Evolutionary conservation across 2,797 vertebrate genomes (phyloP).

Genomic region (Trichosurus vulpecula): DNA sequence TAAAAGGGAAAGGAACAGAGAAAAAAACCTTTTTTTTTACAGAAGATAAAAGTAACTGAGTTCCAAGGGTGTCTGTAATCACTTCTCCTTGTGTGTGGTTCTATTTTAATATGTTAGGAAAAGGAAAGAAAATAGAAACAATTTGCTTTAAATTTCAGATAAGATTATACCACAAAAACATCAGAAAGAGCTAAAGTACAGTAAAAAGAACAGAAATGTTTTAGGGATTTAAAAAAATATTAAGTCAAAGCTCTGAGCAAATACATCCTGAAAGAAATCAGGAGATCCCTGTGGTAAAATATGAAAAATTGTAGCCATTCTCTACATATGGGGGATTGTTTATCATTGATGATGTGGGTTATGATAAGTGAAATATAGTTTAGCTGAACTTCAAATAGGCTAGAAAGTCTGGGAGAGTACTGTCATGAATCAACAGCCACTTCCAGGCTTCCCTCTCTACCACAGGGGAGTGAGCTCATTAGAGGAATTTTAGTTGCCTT

Average conservation of each 20-base stretch:
- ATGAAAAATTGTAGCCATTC: conserved; percentile 27
- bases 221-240: background rate
- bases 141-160: background rate
- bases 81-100: background rate
- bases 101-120: background rate
- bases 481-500: background rate
- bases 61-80: background rate
- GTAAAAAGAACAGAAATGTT: background rate
- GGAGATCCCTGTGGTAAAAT: background rate
- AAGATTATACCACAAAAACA: background rate
- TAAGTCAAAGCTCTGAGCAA: background rate
- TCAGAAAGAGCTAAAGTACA: background rate
- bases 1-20: background rate
- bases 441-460: background rate
- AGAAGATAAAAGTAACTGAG: background rate
- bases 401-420: background rate
- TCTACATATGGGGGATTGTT: background rate
- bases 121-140: conserved; percentile 13
- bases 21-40: no score
- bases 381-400: background rate
- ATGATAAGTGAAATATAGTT: background rate
- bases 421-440: background rate
- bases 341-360: background rate
- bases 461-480: background rate
- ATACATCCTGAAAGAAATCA: background rate